Evolutionary conservation across 2,888 invertebrate genomes (phyloP).

Genomic region (Polylopha cassiicola): DNA sequence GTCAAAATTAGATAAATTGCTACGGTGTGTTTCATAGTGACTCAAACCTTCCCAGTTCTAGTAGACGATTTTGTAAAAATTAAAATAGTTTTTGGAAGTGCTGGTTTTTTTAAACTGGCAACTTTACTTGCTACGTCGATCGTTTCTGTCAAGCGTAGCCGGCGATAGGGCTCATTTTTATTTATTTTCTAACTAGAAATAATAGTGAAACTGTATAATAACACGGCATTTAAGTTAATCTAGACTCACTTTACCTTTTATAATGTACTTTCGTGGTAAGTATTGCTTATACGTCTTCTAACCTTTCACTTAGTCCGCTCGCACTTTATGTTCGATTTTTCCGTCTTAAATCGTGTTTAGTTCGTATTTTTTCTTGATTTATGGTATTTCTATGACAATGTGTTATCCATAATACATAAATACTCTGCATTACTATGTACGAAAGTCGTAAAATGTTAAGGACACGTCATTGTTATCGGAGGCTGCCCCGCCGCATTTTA

Average conservation of each 20-base stretch:
- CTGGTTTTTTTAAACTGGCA: conserved; percentile 26
- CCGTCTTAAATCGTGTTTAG: conserved; percentile 1
- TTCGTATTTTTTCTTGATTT: neutral
- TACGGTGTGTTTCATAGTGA: conserved; percentile 12
- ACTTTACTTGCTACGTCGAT: conserved; percentile 54
- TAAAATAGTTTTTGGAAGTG: neutral
- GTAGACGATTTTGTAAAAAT: conserved; percentile 15
- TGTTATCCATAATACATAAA: neutral
- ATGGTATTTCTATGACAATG: neutral
- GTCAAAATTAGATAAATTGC: conserved; percentile 20
- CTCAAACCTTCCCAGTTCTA: conserved; percentile 13
- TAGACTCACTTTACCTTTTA: conserved; percentile 28
- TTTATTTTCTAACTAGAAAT: conserved; percentile 25
- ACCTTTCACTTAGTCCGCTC: conserved; percentile 18
- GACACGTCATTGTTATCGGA: conserved; percentile 55
- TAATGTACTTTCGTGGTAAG: conserved; percentile 52
- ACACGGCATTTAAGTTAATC: conserved; percentile 27
- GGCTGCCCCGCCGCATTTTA: conserved; percentile 7
- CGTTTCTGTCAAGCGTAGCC: conserved; percentile 49
- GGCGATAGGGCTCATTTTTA: conserved; percentile 28
- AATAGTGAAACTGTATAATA: conserved; percentile 19
- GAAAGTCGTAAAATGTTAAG: conserved; percentile 25
- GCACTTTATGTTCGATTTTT: conserved; percentile 6
- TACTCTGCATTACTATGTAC: neutral
- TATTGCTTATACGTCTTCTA: conserved; percentile 24